A percentile compares a stretch with the other conserved stretches of the same genome.
phyloP scores from a whole-genome alignment of 2,113 vertebrate species.

The Bos indicus region DNA sequence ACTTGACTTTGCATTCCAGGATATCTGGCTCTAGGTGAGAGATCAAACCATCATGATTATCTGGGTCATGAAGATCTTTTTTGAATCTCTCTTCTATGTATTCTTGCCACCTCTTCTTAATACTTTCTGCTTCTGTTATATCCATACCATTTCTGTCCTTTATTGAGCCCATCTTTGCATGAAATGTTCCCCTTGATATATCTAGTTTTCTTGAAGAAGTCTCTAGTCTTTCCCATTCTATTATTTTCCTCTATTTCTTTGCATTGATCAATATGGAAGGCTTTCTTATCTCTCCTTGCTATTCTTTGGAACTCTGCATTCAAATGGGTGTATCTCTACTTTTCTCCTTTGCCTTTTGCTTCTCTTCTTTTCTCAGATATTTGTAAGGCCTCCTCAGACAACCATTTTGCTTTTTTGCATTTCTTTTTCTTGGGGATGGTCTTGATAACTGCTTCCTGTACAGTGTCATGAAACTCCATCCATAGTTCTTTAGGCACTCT shows the following conservation, averaged over 20 bases:
- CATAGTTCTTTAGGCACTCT: neutral
- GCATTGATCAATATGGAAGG: neutral
- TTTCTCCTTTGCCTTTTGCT: neutral
- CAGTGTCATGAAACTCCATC: neutral
- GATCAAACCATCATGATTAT: neutral
- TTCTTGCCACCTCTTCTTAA: neutral
- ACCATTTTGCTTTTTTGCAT: neutral
- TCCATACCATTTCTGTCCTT: neutral
- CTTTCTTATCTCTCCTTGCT: neutral
- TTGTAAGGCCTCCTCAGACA: neutral
- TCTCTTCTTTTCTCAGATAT: neutral
- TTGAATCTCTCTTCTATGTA: neutral
- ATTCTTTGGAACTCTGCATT: neutral
- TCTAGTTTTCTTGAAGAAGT: neutral
- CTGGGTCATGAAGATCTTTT: neutral
- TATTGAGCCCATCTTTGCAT: neutral
- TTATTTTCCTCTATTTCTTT: neutral
- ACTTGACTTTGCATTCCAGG: neutral
- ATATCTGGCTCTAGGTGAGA: neutral
- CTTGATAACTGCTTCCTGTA: neutral
- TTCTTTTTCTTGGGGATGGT: neutral
- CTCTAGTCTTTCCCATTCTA: neutral
- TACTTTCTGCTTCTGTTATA: neutral
- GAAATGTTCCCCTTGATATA: neutral
- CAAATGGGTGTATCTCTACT: neutral